Base-by-base conservation (phyloP, 2,888 invertebrate species). In the Cotesia congregata region DNA sequence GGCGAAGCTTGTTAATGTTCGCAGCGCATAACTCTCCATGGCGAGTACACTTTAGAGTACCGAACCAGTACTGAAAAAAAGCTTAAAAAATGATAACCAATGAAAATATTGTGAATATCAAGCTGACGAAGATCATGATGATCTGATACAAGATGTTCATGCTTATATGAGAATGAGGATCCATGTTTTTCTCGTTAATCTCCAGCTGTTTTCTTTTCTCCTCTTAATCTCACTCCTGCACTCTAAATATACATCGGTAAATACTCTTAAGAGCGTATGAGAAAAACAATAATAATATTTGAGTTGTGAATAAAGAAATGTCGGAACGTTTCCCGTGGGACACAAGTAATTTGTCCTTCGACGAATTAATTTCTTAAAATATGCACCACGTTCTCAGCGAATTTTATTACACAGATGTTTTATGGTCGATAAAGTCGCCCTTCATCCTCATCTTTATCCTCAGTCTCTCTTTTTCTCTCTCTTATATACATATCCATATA, bases 321-420 rank as follows among this genome's bases (percentile, higher is more conserved):
- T 60, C 61, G 39, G 60, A 61, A 61, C 71, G 17, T 71, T 71
- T 71, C 61, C 71, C 71, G 39, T 61, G 67, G 67, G 76, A 73
- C 68, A 76, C 50, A 65, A 81, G 83, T 82, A 84, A 84, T 84
- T 84, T 84, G 84, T 84, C 84, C 82, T 84, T 84, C 84, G 81
- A 84, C 82, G 82, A 83, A 84, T 83, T 83, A 84, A 84, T 84
- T 83, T 83, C 82, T 83, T 82, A 81, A 83, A 83, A 82, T 82
- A 83, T 82, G 80, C 78, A 81, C 20, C 62, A 82, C 78, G 80
- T 83, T 81, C 81, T 81, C 80, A 79, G 79, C 80, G 80, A 80
- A 82, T 81, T 85, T 84, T 84, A 84, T 84, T 83, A 82, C 82
- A 65, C 82, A 79, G 75, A 82, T 84, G 82, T 78, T 85, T 85